Base-by-base conservation (phyloP, 1,140 invertebrate genomes). In the Drosophila eugracilis region DNA sequence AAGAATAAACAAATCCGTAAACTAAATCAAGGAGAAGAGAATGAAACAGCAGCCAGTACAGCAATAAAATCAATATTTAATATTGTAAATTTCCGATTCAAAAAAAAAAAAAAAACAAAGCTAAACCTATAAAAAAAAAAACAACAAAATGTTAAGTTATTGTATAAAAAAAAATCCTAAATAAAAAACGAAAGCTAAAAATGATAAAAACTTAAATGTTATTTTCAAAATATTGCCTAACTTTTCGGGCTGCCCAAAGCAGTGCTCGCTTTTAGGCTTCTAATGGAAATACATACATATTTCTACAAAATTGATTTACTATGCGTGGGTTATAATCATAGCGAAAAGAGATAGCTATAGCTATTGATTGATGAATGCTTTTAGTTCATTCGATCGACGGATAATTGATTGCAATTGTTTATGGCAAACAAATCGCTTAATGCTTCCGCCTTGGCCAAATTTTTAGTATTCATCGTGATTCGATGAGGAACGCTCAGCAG, bases 61-160 rank as follows among this genome's bases (percentile, higher is more conserved):
- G 74, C 71, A 78, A 77, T 58, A 65, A 89, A 89, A 89, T 81
- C 85, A 89, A 89, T 89, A 89, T 89, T 65, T 78, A 84, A 89
- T 89, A 89, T 89, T 89, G 85, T 89, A 89, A 70, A 89, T 89
- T 89, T 89, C 85, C 85, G 78, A 89, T 85, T 89, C 79, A 73
- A 86, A 86, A 58, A 83, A 73, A 55, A 53, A 81, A 88, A 62
- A 39, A 59, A 59, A 86, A n/a, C n/a, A n/a, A n/a, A n/a, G n/a
- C n/a, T n/a, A n/a, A 75, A 48, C 47, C 58, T 59, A 58, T 36
- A 32, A 24, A 55, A 58, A 48, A 73, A 57, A 58, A 58, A 63
- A 39, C 47, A 78, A 78, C 58, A 76, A 78, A 80, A 85, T 86
- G 80, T 85, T 85, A 85, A 85, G 80, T 86, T 85, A 85, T 86